Conservation (phyloP, 1,140 invertebrate genomes). For the Microplitis demolitor region DNA sequence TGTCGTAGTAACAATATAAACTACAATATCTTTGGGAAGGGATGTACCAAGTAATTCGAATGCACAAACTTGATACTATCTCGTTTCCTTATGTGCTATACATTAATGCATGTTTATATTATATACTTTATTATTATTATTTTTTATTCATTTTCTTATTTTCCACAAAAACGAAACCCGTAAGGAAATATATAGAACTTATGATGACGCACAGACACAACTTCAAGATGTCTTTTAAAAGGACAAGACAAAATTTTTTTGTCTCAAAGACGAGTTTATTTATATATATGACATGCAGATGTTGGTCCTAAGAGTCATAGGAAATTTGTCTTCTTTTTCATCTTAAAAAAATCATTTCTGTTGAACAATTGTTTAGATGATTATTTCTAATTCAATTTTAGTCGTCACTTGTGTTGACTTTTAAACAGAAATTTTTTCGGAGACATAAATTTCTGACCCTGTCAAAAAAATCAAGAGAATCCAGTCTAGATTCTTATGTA, state of each 20-base stretch:
- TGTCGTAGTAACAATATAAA: constrained; percentile 50
- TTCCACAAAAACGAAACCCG: not conserved
- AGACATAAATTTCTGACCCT: not conserved
- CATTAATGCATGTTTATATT: constrained; percentile 21
- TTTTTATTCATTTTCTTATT: not conserved
- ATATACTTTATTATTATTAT: not conserved
- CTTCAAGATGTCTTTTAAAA: too few species aligned
- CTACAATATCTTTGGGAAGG: constrained; percentile 51
- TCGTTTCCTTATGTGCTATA: constrained; percentile 47
- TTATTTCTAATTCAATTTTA: too few species aligned
- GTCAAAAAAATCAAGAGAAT: not conserved
- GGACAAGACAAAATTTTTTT: too few species aligned
- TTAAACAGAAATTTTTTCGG: too few species aligned
- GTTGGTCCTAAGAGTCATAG: too few species aligned
- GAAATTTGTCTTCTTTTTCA: too few species aligned
- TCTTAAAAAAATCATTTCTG: too few species aligned
- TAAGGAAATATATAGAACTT: not conserved
- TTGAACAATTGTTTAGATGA: too few species aligned
- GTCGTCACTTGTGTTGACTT: too few species aligned
- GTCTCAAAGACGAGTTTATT: too few species aligned
- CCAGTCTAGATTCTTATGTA: too few species aligned
- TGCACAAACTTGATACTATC: constrained; percentile 51
- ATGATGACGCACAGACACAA: not conserved
- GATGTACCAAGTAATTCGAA: constrained; percentile 35
- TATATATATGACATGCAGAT: too few species aligned